Percentiles rank a stretch among this genome's conserved stretches.
These are phyloP conservation scores for Venusia cambrica DNA, from an alignment of 2,888 invertebrate species.

Conservation along the genomic window DNA sequence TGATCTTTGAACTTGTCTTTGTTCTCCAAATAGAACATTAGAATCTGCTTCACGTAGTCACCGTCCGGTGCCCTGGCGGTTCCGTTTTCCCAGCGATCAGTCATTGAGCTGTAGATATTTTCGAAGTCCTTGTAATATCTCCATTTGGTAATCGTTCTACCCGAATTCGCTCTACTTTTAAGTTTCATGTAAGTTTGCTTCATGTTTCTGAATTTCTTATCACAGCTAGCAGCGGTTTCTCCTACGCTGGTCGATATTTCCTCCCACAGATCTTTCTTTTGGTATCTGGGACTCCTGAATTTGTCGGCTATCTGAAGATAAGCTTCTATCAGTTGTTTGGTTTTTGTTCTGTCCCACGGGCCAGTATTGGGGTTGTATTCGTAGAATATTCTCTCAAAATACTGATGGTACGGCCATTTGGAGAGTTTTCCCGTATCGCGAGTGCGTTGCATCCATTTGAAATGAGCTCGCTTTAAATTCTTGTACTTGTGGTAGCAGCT, in stretches of 20 bases:
- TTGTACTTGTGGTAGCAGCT: constrained; percentile 73
- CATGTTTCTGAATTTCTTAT: constrained; percentile 69
- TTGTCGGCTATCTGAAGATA: constrained; percentile 61
- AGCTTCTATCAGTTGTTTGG: constrained; percentile 52
- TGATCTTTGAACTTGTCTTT: constrained; percentile 62
- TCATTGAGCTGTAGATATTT: constrained; percentile 46
- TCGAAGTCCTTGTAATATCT: constrained; percentile 67
- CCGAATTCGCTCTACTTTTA: constrained; percentile 50
- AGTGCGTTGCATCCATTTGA: constrained; percentile 57
- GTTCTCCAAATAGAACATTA: constrained; percentile 61
- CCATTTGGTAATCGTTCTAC: constrained; percentile 59
- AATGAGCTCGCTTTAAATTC: constrained; percentile 66
- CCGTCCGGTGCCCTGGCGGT: constrained; percentile 41
- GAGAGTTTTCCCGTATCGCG: constrained; percentile 53
- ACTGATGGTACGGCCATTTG: constrained; percentile 66
- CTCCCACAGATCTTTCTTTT: constrained; percentile 70
- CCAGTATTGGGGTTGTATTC: constrained; percentile 54
- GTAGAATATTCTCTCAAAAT: constrained; percentile 68
- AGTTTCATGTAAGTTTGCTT: constrained; percentile 67
- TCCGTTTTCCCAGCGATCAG: constrained; percentile 13
- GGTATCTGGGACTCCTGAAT: constrained; percentile 59
- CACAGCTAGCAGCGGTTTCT: constrained; percentile 53
- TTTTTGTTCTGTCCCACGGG: constrained; percentile 60
- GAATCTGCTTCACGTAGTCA: constrained; percentile 59
- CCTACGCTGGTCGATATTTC: constrained; percentile 57